A percentile compares a stretch with the other conserved stretches of the same genome.
Evolutionary conservation across 2,113 vertebrate species (phyloP).

Genomic region (Motacilla alba): DNA sequence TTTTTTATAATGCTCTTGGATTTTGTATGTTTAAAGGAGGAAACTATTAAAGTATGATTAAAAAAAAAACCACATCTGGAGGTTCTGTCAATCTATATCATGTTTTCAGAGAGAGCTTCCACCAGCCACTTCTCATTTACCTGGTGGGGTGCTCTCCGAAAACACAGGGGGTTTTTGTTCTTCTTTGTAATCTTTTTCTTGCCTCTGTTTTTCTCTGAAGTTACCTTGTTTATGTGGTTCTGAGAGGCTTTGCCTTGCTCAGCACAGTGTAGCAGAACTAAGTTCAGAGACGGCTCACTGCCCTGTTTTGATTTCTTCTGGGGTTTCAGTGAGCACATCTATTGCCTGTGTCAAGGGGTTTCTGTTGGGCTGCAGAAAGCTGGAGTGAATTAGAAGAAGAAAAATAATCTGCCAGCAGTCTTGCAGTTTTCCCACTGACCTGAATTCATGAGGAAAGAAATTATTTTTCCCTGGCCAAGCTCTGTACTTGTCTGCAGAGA

Average conservation of each 20-base stretch:
- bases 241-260: not conserved
- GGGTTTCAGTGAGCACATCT: not conserved
- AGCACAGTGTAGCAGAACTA: not conserved
- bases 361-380: not conserved
- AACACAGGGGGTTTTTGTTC: not conserved
- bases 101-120: not conserved
- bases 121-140: not conserved
- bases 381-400: not conserved
- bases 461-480: not conserved
- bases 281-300: not conserved
- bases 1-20: not conserved
- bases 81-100: not conserved
- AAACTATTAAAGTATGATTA: not conserved
- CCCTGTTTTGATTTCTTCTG: constrained; percentile 11
- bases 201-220: not conserved
- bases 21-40: not conserved
- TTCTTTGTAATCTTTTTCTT: not conserved
- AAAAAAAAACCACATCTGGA: not conserved
- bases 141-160: not conserved
- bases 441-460: not conserved
- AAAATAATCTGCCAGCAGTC: not conserved
- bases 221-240: not conserved
- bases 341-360: not conserved
- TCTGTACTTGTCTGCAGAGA: not conserved
- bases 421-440: not conserved